Evolutionary conservation across 1,140 invertebrate genomes (phyloP).

Genomic region (Babylonia areolata): DNA sequence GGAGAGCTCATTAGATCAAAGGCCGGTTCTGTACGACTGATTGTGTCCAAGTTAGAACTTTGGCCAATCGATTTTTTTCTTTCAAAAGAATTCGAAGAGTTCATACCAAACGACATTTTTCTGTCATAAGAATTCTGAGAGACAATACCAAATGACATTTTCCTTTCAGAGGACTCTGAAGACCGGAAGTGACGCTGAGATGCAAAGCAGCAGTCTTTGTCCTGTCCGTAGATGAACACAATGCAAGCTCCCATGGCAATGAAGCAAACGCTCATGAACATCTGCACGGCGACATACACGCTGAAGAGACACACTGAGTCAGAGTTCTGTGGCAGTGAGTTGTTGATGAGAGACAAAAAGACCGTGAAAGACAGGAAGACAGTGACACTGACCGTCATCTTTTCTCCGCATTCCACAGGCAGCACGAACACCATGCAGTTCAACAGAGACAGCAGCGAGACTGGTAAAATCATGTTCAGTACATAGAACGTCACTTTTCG

Average conservation of each 20-base stretch:
- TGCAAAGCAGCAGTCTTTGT: neutral
- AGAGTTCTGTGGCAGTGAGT: slow-evolving; percentile 47
- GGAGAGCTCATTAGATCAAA: too few species aligned
- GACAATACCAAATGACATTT: too few species aligned
- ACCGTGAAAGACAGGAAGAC: slow-evolving; percentile 53
- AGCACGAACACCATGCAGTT: slow-evolving; percentile 49
- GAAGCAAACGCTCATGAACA: slow-evolving; percentile 39
- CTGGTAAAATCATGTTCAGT: slow-evolving; percentile 47
- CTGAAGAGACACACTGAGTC: slow-evolving; percentile 69
- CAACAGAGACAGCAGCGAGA: slow-evolving; percentile 46
- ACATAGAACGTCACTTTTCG: slow-evolving; percentile 33
- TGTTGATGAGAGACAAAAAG: slow-evolving; percentile 46
- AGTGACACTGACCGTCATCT: slow-evolving; percentile 48
- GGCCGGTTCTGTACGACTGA: too few species aligned
- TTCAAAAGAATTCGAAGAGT: too few species aligned
- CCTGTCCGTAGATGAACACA: slow-evolving; percentile 26
- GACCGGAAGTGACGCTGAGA: too few species aligned
- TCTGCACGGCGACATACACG: slow-evolving; percentile 57
- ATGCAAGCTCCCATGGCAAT: slow-evolving; percentile 37
- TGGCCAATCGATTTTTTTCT: too few species aligned
- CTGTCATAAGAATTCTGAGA: too few species aligned
- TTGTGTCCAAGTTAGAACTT: too few species aligned
- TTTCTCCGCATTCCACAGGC: slow-evolving; percentile 46
- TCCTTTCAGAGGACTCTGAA: too few species aligned
- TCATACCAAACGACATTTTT: too few species aligned